Conservation (phyloP, 2,113 vertebrate genomes). For the Marmota monax region DNA sequence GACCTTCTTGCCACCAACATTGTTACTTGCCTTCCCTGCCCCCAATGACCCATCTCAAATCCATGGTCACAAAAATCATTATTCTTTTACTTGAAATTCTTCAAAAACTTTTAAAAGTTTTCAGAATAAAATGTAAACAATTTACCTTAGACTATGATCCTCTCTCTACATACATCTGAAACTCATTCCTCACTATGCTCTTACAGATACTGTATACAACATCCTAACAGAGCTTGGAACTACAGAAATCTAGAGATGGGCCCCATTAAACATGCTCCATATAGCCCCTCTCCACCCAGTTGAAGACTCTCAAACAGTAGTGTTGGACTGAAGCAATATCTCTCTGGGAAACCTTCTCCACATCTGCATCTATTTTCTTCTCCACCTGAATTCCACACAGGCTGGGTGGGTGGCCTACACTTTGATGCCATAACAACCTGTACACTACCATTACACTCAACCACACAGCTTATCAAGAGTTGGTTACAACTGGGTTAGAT, state of each 20-base stretch:
- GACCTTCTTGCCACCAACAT: not conserved
- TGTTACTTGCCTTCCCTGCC: not conserved
- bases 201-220: not conserved
- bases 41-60: not conserved
- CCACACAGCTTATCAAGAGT: not conserved
- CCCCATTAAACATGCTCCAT: too few species aligned
- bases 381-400: accelerated
- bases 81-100: not conserved
- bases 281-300: accelerated
- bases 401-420: not conserved
- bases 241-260: not conserved
- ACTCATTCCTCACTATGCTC: not conserved
- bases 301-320: not conserved
- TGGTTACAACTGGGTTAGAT: not conserved
- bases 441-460: not conserved
- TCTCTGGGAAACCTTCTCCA: not conserved
- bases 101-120: not conserved
- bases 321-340: not conserved
- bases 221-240: not conserved
- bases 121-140: not conserved
- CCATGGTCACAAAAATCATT: not conserved
- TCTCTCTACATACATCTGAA: not conserved
- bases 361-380: accelerated
- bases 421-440: not conserved
- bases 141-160: not conserved